Evolutionary conservation across 2,888 invertebrate species (phyloP).

Genomic region (Drosophila birchii): DNA sequence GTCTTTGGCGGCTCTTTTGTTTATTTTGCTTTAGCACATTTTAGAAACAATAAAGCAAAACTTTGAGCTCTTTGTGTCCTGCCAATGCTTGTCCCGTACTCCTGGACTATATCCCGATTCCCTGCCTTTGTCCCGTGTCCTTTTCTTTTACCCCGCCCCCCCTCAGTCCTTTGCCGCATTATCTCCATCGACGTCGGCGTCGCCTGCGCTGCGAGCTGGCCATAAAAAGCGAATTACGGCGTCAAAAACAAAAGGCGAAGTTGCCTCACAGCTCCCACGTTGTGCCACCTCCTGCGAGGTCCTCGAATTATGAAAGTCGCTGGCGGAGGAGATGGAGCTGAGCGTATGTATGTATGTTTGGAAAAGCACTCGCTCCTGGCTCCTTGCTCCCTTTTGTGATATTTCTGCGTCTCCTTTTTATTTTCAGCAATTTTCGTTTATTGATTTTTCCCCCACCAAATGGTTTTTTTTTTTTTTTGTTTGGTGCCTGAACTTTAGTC

Average conservation of each 20-base stretch:
- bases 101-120: conserved; percentile 11
- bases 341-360: background rate
- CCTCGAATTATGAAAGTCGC: conserved; percentile 51
- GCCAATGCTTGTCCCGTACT: conserved; percentile 24
- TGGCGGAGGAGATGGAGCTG: conserved; percentile 13
- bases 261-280: conserved; percentile 19
- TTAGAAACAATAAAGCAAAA: conserved; percentile 77
- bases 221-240: conserved; percentile 68
- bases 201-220: conserved; percentile 37
- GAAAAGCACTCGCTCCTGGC: conserved; percentile 2
- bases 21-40: conserved; percentile 74
- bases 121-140: background rate
- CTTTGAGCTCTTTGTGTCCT: conserved; percentile 72
- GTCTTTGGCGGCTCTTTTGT: conserved; percentile 56
- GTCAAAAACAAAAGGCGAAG: conserved; percentile 57
- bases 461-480: background rate
- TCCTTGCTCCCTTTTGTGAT: conserved; percentile 28
- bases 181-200: conserved; percentile 52
- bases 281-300: conserved; percentile 19
- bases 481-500: conserved; percentile 25
- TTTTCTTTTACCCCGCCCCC: background rate
- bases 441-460: conserved; percentile 56
- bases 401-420: conserved; percentile 49
- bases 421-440: conserved; percentile 61
- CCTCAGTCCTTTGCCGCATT: conserved; percentile 21